phyloP scores from a whole-genome alignment of 2,888 invertebrate species.

The Drosophila sordidula region DNA sequence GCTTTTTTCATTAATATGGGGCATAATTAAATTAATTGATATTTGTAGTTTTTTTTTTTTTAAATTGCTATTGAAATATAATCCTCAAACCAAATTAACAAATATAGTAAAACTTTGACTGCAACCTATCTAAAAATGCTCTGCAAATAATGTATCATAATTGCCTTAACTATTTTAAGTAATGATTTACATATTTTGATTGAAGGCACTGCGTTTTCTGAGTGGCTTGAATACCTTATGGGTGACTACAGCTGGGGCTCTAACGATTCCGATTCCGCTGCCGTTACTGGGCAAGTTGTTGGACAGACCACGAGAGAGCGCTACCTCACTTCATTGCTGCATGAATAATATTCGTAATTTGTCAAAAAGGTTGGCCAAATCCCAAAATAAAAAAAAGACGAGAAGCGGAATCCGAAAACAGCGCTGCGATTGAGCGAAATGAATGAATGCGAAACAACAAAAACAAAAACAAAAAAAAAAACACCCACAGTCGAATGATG shows the following conservation, averaged over 20 bases:
- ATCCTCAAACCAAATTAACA: too few species aligned
- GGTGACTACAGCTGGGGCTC: slow-evolving; percentile 43
- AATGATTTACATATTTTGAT: slow-evolving; percentile 34
- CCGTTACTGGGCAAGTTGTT: slow-evolving; percentile 38
- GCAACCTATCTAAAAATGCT: too few species aligned
- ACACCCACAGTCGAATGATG: slow-evolving; percentile 36
- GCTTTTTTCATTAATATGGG: too few species aligned
- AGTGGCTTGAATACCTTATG: slow-evolving; percentile 16
- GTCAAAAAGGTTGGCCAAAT: slow-evolving; percentile 81
- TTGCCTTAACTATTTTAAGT: slow-evolving; percentile 14
- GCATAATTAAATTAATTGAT: too few species aligned
- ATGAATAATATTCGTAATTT: slow-evolving; percentile 83
- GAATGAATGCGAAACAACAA: slow-evolving; percentile 48
- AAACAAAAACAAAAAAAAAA: slow-evolving; percentile 20
- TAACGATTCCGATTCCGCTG: not conserved
- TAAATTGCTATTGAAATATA: too few species aligned
- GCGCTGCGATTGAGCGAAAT: slow-evolving; percentile 74
- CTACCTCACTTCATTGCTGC: slow-evolving; percentile 81
- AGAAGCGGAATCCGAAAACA: slow-evolving; percentile 67
- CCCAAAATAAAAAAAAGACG: slow-evolving; percentile 67
- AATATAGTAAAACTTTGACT: too few species aligned
- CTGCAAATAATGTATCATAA: not conserved
- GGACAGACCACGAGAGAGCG: slow-evolving; percentile 62
- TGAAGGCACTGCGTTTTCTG: slow-evolving; percentile 21
- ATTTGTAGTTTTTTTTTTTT: too few species aligned